phyloP scores from a whole-genome alignment of 1,140 invertebrate genomes.

The Melipona quadrifasciata region DNA sequence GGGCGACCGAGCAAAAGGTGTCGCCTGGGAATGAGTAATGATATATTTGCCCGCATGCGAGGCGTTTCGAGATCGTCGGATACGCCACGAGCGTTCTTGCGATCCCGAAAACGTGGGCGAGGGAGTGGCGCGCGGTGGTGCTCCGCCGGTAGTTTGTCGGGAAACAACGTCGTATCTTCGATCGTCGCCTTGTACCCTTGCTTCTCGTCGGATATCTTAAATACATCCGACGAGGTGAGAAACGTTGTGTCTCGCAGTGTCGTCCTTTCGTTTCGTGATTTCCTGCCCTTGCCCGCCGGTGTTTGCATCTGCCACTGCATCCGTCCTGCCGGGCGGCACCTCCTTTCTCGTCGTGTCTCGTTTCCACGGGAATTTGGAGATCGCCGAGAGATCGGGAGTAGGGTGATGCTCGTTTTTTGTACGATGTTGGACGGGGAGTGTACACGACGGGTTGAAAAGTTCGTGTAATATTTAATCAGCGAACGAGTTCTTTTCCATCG shows the following conservation, averaged over 20 bases:
- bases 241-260: background rate
- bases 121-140: slow-evolving; percentile 8
- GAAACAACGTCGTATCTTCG: slow-evolving; percentile 60
- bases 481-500: background rate
- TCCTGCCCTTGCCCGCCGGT: background rate
- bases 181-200: slow-evolving; percentile 39
- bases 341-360: background rate
- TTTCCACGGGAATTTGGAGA: background rate
- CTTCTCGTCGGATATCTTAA: background rate
- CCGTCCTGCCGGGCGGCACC: background rate
- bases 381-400: too few species aligned
- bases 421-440: background rate
- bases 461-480: slow-evolving; percentile 12
- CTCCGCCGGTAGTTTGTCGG: slow-evolving; percentile 53
- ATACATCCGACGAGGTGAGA: background rate
- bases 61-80: slow-evolving; percentile 66
- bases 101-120: slow-evolving; percentile 62
- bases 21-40: slow-evolving; percentile 71
- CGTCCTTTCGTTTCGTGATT: background rate
- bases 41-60: slow-evolving; percentile 71
- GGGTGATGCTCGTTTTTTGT: background rate
- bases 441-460: background rate
- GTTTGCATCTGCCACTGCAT: too few species aligned
- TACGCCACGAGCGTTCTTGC: slow-evolving; percentile 51
- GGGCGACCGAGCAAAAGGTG: slow-evolving; percentile 62